Evolutionary conservation across 1,140 invertebrate species (phyloP), one percentile per base, ranked within the genome.

Genomic region (Hylaeus anthracinus): DNA sequence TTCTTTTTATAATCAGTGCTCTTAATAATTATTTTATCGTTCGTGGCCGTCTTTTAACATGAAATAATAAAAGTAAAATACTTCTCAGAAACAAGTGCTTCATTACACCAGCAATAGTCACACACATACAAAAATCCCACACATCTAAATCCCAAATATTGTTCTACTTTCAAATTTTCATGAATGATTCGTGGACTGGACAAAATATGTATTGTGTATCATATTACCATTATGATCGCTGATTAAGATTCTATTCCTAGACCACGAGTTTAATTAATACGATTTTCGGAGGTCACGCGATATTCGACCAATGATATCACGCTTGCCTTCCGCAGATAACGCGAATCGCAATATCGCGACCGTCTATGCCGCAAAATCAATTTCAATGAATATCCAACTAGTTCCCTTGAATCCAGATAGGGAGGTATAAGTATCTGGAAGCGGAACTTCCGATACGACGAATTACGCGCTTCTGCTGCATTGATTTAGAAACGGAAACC

Each of bases 311-410:
- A 72, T 65, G 70, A 55, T 78, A 53, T 67, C 70, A 14, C 65
- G 71, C 67, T 64, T 55, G n/a, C 58, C 63, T 45, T 51, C 60
- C 5, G 14, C 61, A 61, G 14, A 66, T 65, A 53, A 55, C 37
- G 60, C 41, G 14, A 77, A 43, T 70, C 66, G 26, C 51, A 43
- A 75, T 66, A 39, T 48, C 39, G 39, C 79, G 41, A 0, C 51
- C 51, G 53, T 55, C 55, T 69, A 66, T 58, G 76, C 64, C 69
- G 60, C n/a, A 79, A 77, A 86, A 82, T 86, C 84, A 86, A 86
- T 86, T 86, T 71, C 69, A 72, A 85, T 65, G 75, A 82, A 86
- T 82, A 85, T 63, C 60, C n/a, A 53, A 43, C 12, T 10, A 37
- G 53, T 66, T 74, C 55, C 37, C 12, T 53, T 58, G 84, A 78